phyloP scores from a whole-genome alignment of 2,888 invertebrate species.

The Tortrix viridana region DNA sequence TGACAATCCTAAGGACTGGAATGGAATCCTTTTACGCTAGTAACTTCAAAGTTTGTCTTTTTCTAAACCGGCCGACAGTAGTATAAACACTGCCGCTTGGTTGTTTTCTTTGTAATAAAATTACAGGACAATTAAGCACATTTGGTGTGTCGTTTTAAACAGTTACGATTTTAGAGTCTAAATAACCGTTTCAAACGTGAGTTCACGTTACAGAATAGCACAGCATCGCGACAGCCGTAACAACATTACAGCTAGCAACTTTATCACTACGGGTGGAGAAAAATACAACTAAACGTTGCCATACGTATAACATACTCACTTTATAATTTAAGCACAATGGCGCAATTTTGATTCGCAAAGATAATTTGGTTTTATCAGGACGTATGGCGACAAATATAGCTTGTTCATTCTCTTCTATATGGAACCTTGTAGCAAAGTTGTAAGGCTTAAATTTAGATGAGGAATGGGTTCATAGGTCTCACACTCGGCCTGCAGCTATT shows the following conservation, averaged over 20 bases:
- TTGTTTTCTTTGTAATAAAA: too few relatives aligned
- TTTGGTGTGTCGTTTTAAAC: too few relatives aligned
- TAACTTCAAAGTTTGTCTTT: too few relatives aligned
- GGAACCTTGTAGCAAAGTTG: neutral
- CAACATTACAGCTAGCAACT: constrained; percentile 25
- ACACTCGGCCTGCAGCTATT: constrained; percentile 12
- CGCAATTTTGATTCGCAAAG: constrained; percentile 1
- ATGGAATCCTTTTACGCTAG: too few relatives aligned
- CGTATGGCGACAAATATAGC: constrained; percentile 20
- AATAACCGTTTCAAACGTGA: too few relatives aligned
- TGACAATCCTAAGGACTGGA: too few relatives aligned
- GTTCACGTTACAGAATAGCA: too few relatives aligned
- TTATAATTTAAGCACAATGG: neutral
- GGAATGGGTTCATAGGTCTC: neutral
- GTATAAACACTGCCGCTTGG: too few relatives aligned
- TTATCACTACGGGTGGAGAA: neutral
- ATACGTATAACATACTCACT: neutral
- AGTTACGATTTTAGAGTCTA: too few relatives aligned
- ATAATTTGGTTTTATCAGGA: constrained; percentile 8
- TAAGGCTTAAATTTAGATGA: constrained; percentile 1
- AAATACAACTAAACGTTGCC: neutral
- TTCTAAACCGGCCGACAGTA: neutral
- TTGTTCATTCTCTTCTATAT: neutral
- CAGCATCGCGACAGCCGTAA: constrained; percentile 1
- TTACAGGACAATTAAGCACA: too few relatives aligned